These are phyloP conservation scores for Liasis olivaceus DNA, from an alignment of 2,797 vertebrate species.

Conservation along the genomic window DNA sequence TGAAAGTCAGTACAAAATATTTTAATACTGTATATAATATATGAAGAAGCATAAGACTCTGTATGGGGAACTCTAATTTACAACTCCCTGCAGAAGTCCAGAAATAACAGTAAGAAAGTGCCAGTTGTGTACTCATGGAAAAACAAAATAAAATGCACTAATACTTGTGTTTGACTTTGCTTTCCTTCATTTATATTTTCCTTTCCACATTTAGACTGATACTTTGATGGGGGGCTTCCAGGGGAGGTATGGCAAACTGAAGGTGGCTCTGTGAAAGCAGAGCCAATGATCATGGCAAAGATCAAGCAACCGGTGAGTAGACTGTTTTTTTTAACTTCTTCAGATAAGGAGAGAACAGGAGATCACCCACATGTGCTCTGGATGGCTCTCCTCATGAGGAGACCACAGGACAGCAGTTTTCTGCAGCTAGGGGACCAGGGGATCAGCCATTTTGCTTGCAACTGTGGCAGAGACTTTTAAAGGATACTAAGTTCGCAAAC, in stretches of 20 bases:
- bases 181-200: neutral
- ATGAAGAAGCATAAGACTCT: neutral
- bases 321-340: neutral
- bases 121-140: neutral
- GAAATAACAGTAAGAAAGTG: neutral
- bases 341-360: neutral
- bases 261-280: neutral
- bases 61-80: neutral
- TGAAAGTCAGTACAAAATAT: neutral
- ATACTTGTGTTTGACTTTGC: neutral
- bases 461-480: too few relatives aligned
- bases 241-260: neutral
- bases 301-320: too few relatives aligned
- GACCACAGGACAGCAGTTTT: neutral
- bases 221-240: neutral
- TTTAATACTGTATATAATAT: neutral
- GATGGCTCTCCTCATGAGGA: neutral
- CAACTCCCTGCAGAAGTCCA: neutral
- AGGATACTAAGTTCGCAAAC: neutral
- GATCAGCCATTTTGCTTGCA: neutral
- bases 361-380: neutral
- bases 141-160: neutral
- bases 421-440: neutral
- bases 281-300: neutral
- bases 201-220: neutral